Percentiles rank a stretch among this genome's conserved stretches.
phyloP scores from a whole-genome alignment of 2,797 vertebrate genomes.

The Geotrypetes seraphini region DNA sequence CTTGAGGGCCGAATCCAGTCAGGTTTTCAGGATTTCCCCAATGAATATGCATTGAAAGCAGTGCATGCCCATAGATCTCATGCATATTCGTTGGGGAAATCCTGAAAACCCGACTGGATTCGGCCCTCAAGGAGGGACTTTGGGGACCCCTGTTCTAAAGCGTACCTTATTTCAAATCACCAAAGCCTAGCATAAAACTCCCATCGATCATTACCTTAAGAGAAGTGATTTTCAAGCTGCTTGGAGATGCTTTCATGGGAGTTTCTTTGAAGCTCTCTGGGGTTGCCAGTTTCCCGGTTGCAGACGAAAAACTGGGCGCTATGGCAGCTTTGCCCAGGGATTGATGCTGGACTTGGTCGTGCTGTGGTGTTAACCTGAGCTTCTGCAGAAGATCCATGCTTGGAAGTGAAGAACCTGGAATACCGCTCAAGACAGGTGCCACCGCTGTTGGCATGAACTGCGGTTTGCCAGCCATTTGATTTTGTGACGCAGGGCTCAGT shows the following conservation, averaged over 20 bases:
- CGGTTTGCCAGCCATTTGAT: conserved; percentile 39
- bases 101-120: too few relatives aligned
- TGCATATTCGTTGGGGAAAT: too few relatives aligned
- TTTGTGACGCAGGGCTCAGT: conserved; percentile 33
- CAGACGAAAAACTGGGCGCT: conserved; percentile 67
- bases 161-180: neutral
- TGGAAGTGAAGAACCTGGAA: conserved; percentile 41
- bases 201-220: conserved; percentile 55
- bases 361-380: conserved; percentile 68
- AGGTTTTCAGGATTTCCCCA: too few relatives aligned
- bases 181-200: neutral
- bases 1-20: too few relatives aligned
- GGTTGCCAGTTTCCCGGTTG: conserved; percentile 65
- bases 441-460: conserved; percentile 42
- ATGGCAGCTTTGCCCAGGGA: conserved; percentile 62
- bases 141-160: too few relatives aligned
- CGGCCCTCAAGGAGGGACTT: too few relatives aligned
- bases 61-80: too few relatives aligned
- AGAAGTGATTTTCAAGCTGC: conserved; percentile 49
- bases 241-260: conserved; percentile 53
- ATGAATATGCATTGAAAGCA: too few relatives aligned
- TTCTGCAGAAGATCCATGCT: conserved; percentile 67
- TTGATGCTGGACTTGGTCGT: conserved; percentile 53
- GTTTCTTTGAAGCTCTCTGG: conserved; percentile 87
- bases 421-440: conserved; percentile 26